Evolutionary conservation across 2,888 invertebrate genomes (phyloP), one percentile per base, ranked within the genome.

Genomic region (Callimorpha dominula): DNA sequence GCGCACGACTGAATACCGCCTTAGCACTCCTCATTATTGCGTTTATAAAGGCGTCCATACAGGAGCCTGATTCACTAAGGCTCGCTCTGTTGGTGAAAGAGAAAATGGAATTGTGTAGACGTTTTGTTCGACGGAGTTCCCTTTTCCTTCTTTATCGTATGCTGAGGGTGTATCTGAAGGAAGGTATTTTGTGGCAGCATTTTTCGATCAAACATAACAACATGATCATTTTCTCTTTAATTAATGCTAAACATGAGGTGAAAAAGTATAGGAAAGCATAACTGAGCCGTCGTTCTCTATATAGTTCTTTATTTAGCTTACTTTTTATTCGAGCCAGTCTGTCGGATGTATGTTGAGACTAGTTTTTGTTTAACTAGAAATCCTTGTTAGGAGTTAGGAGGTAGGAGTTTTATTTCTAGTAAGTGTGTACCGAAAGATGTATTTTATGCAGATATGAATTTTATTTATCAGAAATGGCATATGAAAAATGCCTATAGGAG

Each of bases 1-100:
- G 89, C 85, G 90, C 88, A 88, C 90, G 92, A 89, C 84, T 95
- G 93, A 95, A 95, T 95, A 91, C 93, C 92, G 92, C 92, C 92
- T 94, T 93, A 91, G 91, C 91, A 93, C 93, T 95, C 87, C 95
- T 95, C 94, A 94, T 95, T 95, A 95, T 95, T 95, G 94, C 95
- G 94, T 95, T 95, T 95, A 95, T 95, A 95, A 95, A 95, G 90
- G 94, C 94, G 88, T 86, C 93, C 89, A 94, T 95, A 94, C 90
- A 95, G 90, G 89, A 88, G 86, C 89, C 88, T 92, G 94, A 94
- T 94, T 94, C 93, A 94, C 94, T 93, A 94, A 94, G 93, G 91
- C 91, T 88, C 89, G 91, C 92, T 90, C 86, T 85, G 90, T 88
- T 88, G 88, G 89, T 94, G 94, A 94, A 95, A 95, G 93, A 93